Evolutionary conservation across 2,888 invertebrate species (phyloP), one percentile per base, ranked within the genome.

Genomic region (Cerastis rubricosa): DNA sequence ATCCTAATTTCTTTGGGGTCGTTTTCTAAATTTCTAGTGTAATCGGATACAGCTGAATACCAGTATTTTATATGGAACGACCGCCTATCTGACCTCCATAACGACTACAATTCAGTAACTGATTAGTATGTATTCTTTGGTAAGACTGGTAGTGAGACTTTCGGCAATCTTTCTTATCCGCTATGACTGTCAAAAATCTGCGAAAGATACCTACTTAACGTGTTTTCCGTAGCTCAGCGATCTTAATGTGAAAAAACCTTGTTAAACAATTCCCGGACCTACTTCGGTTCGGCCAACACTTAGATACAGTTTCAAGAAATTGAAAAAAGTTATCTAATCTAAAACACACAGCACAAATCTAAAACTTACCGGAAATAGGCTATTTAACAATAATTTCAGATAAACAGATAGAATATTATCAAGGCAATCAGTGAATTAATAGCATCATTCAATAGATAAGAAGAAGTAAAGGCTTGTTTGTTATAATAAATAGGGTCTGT

Each of bases 391-490:
- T 71, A 64, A 71, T 35, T 70, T 71, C 8, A 49, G 12, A 57
- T 71, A 57, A 76, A 75, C 22, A 51, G 49, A 61, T 67, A 76
- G n/a, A 78, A 67, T 22, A 29, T n/a, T 43, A 79, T 71, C 77
- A 64, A n/a, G 54, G 71, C n/a, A 80, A 57, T 79, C 63, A 19
- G 2, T 43, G 54, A 71, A 79, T 63, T 35, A 77, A 67, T 63
- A 40, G 63, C 51, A 45, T 76, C 59, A 51, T 77, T 12, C n/a
- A 35, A 29, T 11, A 61, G 78, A 77, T 76, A 77, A 76, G 49
- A 12, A 11, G 8, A 49, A 67, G 25, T 51, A 6, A 14, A 61
- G 51, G 43, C 6, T 49, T 61, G 22, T 74, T 64, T 47, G n/a
- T 71, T n/a, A 22, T 25, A 43, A 29, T 22, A 6, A 29, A 22